A percentile compares a stretch with the other conserved stretches of the same genome.
Evolutionary conservation across 2,888 invertebrate species (phyloP).

Genomic region (Apocheima hispidaria): DNA sequence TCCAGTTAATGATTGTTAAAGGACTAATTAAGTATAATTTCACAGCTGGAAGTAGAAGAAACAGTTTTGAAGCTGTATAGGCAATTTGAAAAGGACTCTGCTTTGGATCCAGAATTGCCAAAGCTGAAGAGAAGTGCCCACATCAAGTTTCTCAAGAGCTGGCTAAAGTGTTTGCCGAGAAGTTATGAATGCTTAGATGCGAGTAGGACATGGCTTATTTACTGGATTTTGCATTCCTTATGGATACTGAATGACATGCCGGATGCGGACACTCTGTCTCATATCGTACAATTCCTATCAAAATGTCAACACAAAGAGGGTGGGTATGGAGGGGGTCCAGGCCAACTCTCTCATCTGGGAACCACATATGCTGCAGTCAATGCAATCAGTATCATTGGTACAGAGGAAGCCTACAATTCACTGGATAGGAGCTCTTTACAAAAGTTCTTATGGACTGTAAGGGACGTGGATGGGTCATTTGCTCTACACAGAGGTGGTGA

Average conservation of each 20-base stretch:
- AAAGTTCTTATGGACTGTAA: conserved; percentile 92
- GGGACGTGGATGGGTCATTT: conserved; percentile 95
- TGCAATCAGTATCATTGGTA: conserved; percentile 95
- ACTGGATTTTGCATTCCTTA: conserved; percentile 98
- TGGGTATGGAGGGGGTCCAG: conserved; percentile 98
- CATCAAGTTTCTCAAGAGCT: conserved; percentile 88
- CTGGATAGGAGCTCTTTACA: conserved; percentile 92
- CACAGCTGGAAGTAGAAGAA: conserved; percentile 75
- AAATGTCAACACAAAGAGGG: conserved; percentile 92
- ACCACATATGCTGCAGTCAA: conserved; percentile 99
- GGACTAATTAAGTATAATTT: conserved; percentile 28
- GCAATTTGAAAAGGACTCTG: conserved; percentile 74
- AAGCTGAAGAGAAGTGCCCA: conserved; percentile 88
- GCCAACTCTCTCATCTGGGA: conserved; percentile 96
- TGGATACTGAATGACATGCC: conserved; percentile 87
- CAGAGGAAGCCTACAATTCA: conserved; percentile 93
- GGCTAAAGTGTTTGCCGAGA: conserved; percentile 88
- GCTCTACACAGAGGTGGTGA: conserved; percentile 97
- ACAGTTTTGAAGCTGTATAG: conserved; percentile 70
- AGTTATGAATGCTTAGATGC: conserved; percentile 95
- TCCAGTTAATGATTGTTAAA: not conserved
- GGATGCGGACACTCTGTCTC: conserved; percentile 70
- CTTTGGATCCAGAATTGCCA: conserved; percentile 83
- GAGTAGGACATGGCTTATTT: conserved; percentile 98
- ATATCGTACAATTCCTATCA: conserved; percentile 71